Evolutionary conservation across 2,113 vertebrate genomes (phyloP), one percentile per base, ranked within the genome.

Genomic region (Siniperca chuatsi): DNA sequence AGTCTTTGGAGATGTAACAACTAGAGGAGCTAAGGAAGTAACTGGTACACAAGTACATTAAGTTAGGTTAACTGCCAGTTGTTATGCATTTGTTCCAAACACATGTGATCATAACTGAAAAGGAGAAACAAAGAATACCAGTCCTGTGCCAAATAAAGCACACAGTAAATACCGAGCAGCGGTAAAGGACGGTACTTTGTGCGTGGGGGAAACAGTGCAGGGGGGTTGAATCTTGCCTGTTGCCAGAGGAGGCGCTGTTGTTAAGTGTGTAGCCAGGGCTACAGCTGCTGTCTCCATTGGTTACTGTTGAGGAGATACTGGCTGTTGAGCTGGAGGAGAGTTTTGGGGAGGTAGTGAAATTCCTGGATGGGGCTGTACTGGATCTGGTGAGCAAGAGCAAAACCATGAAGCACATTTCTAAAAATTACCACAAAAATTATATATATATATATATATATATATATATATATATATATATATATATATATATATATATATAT

Each of bases 331-430:
- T 98, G 92, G 96, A 96, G 89, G 97, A 97, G 89, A 97, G 95
- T 95, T 98, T 98, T 92, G 97, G 96, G 96, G 98, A 97, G 94
- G 97, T 98, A 96, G 97, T 96, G 92, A 98, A 98, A 95, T 96
- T 98, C 95, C 98, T 97, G 82, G 97, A 98, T 93, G 97, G 94
- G 80, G 96, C 96, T 92, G 97, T 96, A 94, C 97, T 97, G 89
- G 97, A 98, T 96, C 98, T 99, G 93, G 33, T 92, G 95, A 93
- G 87, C 75, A 92, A 79, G 18, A 84, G 13, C 8, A 64, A 40
- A 72, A 77, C 33, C 0, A 60, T 9, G 6, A 54, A 67, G 29
- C 40, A 62, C 6, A 16, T 68, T 70, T 61, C 4, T 25, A n/a
- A 23, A 61, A 23, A 3, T 2, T 21, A 52, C 12, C 8, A 37